Conservation (phyloP, 1,140 invertebrate species). For the Neodiprion fabricii region DNA sequence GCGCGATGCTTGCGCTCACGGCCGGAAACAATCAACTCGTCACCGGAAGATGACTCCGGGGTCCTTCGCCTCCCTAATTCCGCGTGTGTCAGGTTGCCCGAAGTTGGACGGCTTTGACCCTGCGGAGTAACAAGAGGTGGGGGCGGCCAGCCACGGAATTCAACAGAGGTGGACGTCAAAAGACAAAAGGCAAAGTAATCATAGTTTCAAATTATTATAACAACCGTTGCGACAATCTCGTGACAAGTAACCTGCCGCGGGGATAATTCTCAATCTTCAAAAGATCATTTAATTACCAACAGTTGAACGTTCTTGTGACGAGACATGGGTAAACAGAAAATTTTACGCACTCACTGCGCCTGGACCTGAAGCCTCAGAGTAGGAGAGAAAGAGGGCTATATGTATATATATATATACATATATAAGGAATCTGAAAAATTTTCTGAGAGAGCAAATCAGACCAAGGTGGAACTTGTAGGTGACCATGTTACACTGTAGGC, state of each 20-base stretch:
- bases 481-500: neutral
- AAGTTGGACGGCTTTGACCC: neutral
- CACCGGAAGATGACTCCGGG: constrained; percentile 1
- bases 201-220: constrained; percentile 58
- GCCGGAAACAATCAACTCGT: constrained; percentile 3
- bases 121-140: neutral
- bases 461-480: constrained; percentile 22
- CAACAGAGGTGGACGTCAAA: constrained; percentile 26
- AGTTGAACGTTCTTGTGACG: constrained; percentile 41
- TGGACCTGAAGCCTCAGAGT: constrained; percentile 1
- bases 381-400: constrained; percentile 13
- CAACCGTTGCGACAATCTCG: constrained; percentile 46
- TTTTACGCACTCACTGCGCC: neutral
- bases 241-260: constrained; percentile 56
- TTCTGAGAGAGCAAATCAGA: neutral
- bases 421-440: constrained; percentile 15
- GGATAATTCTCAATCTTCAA: constrained; percentile 56
- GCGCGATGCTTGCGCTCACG: no score
- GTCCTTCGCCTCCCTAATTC: neutral
- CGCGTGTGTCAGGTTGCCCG: neutral
- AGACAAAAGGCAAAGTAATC: constrained; percentile 57
- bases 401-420: neutral
- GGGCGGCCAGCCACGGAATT: neutral
- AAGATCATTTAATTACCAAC: constrained; percentile 55
- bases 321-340: neutral